Base-by-base conservation (phyloP, 2,888 invertebrate genomes). In the Ochlodes sylvanus region DNA sequence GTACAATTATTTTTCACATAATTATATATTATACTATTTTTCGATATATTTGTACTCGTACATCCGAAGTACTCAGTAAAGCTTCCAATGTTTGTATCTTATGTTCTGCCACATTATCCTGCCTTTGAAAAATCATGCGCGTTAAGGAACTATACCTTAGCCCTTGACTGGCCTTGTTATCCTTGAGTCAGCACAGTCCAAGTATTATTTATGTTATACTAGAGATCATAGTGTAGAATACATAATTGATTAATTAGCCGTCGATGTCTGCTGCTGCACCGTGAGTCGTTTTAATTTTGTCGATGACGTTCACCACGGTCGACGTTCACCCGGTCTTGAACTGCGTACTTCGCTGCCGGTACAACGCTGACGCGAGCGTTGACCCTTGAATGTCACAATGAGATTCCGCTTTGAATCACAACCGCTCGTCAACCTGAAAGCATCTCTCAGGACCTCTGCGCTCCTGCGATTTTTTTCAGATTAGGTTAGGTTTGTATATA, bases 371-470 rank as follows among this genome's bases (percentile, higher is more conserved):
- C 80, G 82, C 84, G 89, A 80, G 75, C 90, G 75, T 88, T 90
- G 89, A 90, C 87, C 90, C 85, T 79, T 84, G 77, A 84, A 83
- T 87, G 83, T 82, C 85, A 83, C 78, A 85, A 84, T 84, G 76
- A 81, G 77, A 84, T 79, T 81, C 83, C 84, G 79, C 79, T 79
- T 81, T 85, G 82, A 86, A 83, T 85, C 75, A 75, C 74, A 71
- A 69, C 76, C 74, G 73, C 78, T 74, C 32, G 52, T n/a, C 14
- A 21, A 14, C 47, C 14, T 21, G 21, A 79, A 76, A 73, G 74
- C 75, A 75, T 73, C 76, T 73, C 69, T 70, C 72, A 32, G n/a
- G 14, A 38, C 41, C 52, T 60, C n/a, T n/a, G 42, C 15, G 47
- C 7, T 7, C 21, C 6, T 10, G 12, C 15, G 5, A 0, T 2